Base-by-base conservation (phyloP, 2,113 vertebrate genomes). In the Sorex araneus region DNA sequence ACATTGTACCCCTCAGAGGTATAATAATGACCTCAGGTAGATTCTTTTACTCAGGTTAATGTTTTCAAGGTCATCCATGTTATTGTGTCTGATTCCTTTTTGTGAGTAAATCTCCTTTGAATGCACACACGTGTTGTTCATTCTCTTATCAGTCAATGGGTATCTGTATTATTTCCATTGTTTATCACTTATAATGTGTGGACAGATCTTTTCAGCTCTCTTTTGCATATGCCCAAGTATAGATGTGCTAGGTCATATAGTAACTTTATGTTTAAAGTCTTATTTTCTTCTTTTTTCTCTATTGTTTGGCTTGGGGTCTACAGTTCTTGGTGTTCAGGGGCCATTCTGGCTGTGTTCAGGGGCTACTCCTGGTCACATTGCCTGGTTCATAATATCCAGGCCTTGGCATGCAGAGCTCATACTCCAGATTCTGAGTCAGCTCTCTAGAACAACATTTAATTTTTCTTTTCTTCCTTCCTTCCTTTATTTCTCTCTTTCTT, bases 51-150 rank as follows among this genome's bases (percentile, higher is more conserved):
- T 40, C 66, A 81, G 66, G 7, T 47, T 77, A 75, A 57, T 69
- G 57, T 79, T 87, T 92, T 81, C 85, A 85, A 89, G 50, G 28
- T 92, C 32, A 70, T 30, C 67, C 19, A 43, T 27, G 9, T 64
- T 85, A 5, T 64, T 32, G 30, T 27, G 67, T 13, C 78, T 60
- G 13, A 64, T 34, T 66, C n/a, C 13, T 80, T 92, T 80, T 57
- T 40, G 23, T 54, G 5, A 74, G 7, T 28, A 30, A 80, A 32
- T 77, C 25, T 66, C 23, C 47, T 63, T 23, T 63, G 36, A 25
- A 81, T 28, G 23, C 13, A 60, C 34, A 70, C 69, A 64, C 36
- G 40, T 94, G 77, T 84, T 47, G 36, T 36, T 43, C 76, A 27
- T 47, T n/a, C 16, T 50, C n/a, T 73, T 18, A 86, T 64, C 25